Evolutionary conservation across 2,797 vertebrate species (phyloP).

Genomic region (Arremon brunneinucha): DNA sequence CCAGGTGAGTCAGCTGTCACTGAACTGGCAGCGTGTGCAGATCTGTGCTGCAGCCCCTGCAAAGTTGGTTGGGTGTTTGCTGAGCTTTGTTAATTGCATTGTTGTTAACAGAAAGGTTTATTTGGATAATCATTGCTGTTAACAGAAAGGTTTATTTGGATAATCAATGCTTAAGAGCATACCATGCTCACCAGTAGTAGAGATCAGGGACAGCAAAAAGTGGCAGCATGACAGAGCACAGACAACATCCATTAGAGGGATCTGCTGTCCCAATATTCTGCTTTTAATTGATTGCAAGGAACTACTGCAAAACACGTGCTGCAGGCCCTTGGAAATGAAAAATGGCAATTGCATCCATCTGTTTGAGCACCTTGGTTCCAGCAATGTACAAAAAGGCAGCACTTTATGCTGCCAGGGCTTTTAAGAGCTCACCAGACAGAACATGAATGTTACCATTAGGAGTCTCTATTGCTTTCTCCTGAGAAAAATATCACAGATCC

Average conservation of each 20-base stretch:
- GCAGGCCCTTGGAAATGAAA: background rate
- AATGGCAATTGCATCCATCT: background rate
- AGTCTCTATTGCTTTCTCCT: background rate
- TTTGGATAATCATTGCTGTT: background rate
- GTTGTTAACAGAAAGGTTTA: background rate
- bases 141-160: background rate
- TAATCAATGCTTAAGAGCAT: background rate
- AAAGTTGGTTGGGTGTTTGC: background rate
- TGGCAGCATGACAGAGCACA: rapidly evolving
- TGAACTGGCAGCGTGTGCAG: rapidly evolving
- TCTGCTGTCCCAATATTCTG: rapidly evolving
- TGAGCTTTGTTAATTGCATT: background rate
- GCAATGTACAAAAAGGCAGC: background rate
- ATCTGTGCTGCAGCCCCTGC: background rate
- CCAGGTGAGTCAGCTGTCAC: background rate
- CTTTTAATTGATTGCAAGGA: background rate
- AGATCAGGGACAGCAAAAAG: background rate
- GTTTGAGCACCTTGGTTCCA: background rate
- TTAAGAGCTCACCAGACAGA: background rate
- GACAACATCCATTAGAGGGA: background rate
- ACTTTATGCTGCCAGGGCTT: background rate
- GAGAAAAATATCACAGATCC: background rate
- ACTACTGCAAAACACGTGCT: background rate
- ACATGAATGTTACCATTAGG: background rate
- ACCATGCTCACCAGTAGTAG: rapidly evolving